Base-by-base conservation (phyloP, 2,113 vertebrate genomes). In the Pimephales promelas region DNA sequence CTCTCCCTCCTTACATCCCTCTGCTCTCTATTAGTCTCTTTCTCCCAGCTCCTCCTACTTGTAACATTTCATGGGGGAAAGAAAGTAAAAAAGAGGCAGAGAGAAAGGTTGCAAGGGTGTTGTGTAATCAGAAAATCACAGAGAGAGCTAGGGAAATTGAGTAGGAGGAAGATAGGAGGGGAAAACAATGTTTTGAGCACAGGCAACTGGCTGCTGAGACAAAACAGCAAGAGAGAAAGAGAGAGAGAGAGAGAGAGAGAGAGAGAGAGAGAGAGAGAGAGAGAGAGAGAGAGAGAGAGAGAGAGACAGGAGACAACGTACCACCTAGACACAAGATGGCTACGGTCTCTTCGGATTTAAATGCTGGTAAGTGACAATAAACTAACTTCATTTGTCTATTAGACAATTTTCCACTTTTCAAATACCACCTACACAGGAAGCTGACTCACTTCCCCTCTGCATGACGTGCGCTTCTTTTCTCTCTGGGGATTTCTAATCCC, bases 241-340 rank as follows among this genome's bases (percentile, higher is more conserved):
- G 36, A 9, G 36, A 40, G 40, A 40, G 4, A 34, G 34, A 34
- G 34, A 34, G 34, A 34, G 34, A 34, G 34, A 34, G 34, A 34
- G 34, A 34, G 34, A 34, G 34, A 34, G 34, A 34, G 34, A 34
- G 34, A 34, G 34, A 34, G 34, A 34, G 34, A 34, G 4, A 34
- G 34, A 34, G 34, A 5, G 34, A 34, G 34, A 34, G 34, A 34
- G 4, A 34, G 34, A 34, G 34, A 34, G 34, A 34, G 34, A 34
- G 34, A 34, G 34, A 34, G 34, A 34, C 4, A 5, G 34, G 64
- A 79, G 81, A 83, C 79, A 57, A 24, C 34, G 54, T 34, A 31
- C 16, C 43, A 91, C 31, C 90, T 62, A 90, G 89, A 84, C 89
- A 92, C 92, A 95, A 94, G 92, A 95, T 95, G 94, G 94, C 93